Evolutionary conservation across 1,140 invertebrate species (phyloP).

Genomic region (Philaenus spumarius): DNA sequence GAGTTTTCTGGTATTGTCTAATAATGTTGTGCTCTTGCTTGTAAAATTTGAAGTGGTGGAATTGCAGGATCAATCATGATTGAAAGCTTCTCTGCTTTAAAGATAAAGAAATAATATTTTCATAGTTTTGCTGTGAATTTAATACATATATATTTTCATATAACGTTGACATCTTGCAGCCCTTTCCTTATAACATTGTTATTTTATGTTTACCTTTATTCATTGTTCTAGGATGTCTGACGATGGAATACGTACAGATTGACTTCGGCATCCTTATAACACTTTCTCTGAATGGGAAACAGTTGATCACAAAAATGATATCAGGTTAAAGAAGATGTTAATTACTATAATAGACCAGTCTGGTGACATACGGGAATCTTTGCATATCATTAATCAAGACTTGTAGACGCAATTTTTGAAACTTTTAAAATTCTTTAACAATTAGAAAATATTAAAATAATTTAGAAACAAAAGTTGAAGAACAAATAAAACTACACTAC

Average conservation of each 20-base stretch:
- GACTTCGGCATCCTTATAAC: constrained; percentile 2
- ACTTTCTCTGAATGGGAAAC: background rate
- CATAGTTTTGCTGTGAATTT: too few species aligned
- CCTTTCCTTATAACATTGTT: too few species aligned
- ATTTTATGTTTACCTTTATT: too few species aligned
- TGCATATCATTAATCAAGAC: background rate
- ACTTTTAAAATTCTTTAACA: background rate
- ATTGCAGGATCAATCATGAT: too few species aligned
- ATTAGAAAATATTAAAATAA: background rate
- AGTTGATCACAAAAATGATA: background rate
- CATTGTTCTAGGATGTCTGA: background rate
- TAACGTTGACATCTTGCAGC: too few species aligned
- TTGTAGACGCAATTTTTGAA: background rate
- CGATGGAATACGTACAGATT: background rate
- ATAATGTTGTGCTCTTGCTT: too few species aligned
- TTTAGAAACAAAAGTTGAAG: background rate
- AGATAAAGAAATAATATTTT: too few species aligned
- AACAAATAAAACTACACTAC: background rate
- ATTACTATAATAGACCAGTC: too few species aligned
- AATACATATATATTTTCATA: too few species aligned
- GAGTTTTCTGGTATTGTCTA: too few species aligned
- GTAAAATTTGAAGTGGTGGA: too few species aligned
- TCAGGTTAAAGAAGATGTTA: background rate
- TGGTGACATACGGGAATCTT: background rate
- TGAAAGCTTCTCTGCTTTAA: too few species aligned